phyloP scores from a whole-genome alignment of 1,140 invertebrate species.

The Campoletis sonorensis region DNA sequence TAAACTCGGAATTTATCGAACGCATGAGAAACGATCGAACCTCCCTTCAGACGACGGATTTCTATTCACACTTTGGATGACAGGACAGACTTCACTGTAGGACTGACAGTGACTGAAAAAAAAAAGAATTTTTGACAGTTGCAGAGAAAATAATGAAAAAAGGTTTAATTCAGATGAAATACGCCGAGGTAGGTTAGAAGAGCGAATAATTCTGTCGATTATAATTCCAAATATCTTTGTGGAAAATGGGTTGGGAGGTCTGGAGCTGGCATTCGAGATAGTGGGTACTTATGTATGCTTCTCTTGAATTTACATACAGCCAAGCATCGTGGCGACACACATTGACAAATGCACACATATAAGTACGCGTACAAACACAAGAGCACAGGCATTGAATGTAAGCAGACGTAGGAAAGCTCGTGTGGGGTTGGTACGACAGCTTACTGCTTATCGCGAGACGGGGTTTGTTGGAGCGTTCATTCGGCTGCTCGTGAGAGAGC shows the following conservation, averaged over 20 bases:
- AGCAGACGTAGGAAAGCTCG: not conserved
- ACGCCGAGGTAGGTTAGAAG: not conserved
- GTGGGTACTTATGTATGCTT: not conserved
- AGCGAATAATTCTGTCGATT: not conserved
- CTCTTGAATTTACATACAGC: not conserved
- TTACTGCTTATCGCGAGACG: slow-evolving; percentile 48
- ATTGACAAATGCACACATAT: not conserved
- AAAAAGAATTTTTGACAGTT: not conserved
- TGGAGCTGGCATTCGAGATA: not conserved
- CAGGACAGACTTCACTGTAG: too few relatives aligned
- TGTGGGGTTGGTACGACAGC: slow-evolving; percentile 33
- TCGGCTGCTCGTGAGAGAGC: not conserved
- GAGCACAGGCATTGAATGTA: not conserved
- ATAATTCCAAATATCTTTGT: not conserved
- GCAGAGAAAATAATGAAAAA: not conserved
- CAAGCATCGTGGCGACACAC: not conserved
- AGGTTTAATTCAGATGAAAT: not conserved
- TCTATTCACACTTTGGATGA: not conserved
- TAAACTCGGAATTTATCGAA: too few relatives aligned
- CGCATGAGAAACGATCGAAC: too few relatives aligned
- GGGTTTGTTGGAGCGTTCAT: slow-evolving; percentile 2
- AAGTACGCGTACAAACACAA: not conserved
- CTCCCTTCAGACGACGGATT: too few relatives aligned
- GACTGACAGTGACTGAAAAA: too few relatives aligned
- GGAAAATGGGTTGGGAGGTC: not conserved